Evolutionary conservation across 2,888 invertebrate genomes (phyloP).

Genomic region (Melitaea athalia): DNA sequence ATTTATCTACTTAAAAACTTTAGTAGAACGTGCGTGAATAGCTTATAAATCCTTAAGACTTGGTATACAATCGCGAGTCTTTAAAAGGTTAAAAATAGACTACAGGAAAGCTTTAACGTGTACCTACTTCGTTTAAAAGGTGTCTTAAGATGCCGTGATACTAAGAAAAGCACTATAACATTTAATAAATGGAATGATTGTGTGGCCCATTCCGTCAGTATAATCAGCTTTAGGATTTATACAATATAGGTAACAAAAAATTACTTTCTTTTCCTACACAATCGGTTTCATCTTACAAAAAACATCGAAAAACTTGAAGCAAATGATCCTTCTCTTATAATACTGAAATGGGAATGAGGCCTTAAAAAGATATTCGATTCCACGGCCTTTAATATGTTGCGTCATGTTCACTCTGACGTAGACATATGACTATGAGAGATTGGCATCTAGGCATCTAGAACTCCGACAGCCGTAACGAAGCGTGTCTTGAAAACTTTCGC

Average conservation of each 20-base stretch:
- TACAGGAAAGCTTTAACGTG: slow-evolving; percentile 35
- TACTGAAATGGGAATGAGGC: slow-evolving; percentile 3
- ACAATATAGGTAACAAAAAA: neutral
- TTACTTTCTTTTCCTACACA: neutral
- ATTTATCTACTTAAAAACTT: neutral
- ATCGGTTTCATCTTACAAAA: neutral
- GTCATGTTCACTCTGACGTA: slow-evolving; percentile 58
- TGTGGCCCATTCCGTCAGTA: slow-evolving; percentile 50
- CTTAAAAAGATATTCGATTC: slow-evolving; percentile 9
- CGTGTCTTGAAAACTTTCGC: slow-evolving; percentile 67
- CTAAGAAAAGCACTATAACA: slow-evolving; percentile 47
- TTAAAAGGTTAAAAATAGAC: slow-evolving; percentile 16
- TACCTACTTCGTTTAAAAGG: slow-evolving; percentile 32
- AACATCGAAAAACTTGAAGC: neutral
- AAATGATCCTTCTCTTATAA: neutral
- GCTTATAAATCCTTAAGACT: neutral
- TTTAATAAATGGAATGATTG: slow-evolving; percentile 56
- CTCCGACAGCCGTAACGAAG: slow-evolving; percentile 64
- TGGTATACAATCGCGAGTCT: neutral
- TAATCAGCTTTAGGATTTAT: slow-evolving; percentile 56
- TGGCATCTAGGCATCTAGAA: slow-evolving; percentile 55
- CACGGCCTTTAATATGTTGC: slow-evolving; percentile 47
- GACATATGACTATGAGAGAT: slow-evolving; percentile 66
- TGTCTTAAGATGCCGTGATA: slow-evolving; percentile 33
- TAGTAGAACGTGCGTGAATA: neutral